Evolutionary conservation across 2,888 invertebrate genomes (phyloP).

Genomic region (Mongoloraphidia duomilia): DNA sequence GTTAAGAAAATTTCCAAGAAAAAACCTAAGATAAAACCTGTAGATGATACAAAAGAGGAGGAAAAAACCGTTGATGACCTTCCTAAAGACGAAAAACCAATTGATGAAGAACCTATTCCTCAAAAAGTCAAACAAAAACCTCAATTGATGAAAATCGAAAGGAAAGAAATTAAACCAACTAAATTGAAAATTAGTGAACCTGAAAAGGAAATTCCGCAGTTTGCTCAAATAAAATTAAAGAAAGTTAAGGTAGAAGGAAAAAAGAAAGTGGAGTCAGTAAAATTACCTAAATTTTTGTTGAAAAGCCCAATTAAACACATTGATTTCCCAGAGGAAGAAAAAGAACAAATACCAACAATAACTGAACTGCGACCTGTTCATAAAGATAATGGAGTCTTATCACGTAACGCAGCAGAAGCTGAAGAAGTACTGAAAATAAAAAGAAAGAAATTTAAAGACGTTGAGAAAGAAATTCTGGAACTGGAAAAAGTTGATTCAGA

Average conservation of each 20-base stretch:
- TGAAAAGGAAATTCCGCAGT: conserved; percentile 35
- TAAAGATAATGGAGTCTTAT: conserved; percentile 50
- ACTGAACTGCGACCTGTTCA: conserved; percentile 32
- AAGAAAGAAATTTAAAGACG: conserved; percentile 26
- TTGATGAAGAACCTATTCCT: conserved; percentile 9
- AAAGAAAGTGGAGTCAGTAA: conserved; percentile 23
- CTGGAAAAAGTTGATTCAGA: conserved; percentile 24
- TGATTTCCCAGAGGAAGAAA: conserved; percentile 40
- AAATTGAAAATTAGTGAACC: conserved; percentile 42
- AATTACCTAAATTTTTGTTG: conserved; percentile 32
- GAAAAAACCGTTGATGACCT: conserved; percentile 10
- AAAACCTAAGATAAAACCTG: conserved; percentile 1
- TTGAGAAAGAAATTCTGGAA: conserved; percentile 19
- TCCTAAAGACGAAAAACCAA: conserved; percentile 5
- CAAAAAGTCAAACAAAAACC: conserved; percentile 19
- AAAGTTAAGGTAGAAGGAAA: conserved; percentile 38
- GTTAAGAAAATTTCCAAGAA: conserved; percentile 12
- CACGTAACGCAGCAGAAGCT: conserved; percentile 57
- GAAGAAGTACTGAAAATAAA: conserved; percentile 44
- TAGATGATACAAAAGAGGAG: conserved; percentile 10
- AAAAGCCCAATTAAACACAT: conserved; percentile 33
- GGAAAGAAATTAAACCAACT: conserved; percentile 37
- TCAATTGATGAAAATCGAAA: conserved; percentile 40
- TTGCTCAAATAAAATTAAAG: conserved; percentile 48
- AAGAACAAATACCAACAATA: conserved; percentile 16